phyloP scores from a whole-genome alignment of 2,113 vertebrate genomes.

The Mesembrinibis cayennensis region DNA sequence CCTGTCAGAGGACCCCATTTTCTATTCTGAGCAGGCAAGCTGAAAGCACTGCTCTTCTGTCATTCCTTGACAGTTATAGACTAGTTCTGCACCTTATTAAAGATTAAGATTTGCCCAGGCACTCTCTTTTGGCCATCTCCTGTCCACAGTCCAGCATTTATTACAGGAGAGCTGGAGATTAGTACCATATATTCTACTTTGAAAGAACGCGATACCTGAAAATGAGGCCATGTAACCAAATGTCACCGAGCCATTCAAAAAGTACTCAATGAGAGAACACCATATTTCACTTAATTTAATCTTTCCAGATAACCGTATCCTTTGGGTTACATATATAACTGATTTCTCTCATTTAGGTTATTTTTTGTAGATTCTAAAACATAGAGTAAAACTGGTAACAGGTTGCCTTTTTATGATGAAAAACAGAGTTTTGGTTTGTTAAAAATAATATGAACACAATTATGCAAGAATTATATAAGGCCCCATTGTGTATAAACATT shows the following conservation, averaged over 20 bases:
- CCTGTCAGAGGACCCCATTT: conserved; percentile 55
- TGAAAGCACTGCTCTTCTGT: conserved; percentile 63
- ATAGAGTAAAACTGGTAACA: neutral
- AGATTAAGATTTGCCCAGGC: conserved; percentile 74
- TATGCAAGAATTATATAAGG: neutral
- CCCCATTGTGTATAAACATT: neutral
- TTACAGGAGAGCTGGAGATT: conserved; percentile 59
- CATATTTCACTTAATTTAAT: neutral
- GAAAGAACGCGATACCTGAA: neutral
- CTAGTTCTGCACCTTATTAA: conserved; percentile 79
- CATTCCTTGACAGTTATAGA: conserved; percentile 79
- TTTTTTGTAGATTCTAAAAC: neutral
- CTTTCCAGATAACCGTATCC: neutral
- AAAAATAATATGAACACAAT: neutral
- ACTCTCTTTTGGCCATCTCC: conserved; percentile 69
- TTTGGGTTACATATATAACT: neutral
- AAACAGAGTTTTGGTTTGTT: neutral
- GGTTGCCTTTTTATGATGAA: neutral
- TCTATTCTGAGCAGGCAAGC: conserved; percentile 72
- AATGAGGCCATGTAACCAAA: neutral
- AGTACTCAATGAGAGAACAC: neutral
- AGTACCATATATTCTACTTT: conserved; percentile 43
- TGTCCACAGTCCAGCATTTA: conserved; percentile 66
- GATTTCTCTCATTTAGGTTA: neutral
- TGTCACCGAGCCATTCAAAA: neutral